phyloP scores from a whole-genome alignment of 2,797 vertebrate genomes.

The Simalia tracyae region DNA sequence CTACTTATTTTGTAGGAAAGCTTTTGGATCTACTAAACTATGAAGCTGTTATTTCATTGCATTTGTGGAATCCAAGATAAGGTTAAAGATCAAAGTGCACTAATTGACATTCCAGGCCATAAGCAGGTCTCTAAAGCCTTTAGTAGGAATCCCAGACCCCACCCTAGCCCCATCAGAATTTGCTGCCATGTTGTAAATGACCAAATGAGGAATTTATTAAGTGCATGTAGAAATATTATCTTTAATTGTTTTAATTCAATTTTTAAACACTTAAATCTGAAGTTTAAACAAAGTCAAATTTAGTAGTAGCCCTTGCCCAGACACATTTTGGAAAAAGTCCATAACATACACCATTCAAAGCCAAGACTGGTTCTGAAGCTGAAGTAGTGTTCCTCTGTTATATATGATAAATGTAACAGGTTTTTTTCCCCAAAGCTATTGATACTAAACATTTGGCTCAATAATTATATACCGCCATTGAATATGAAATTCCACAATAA shows the following conservation, averaged over 20 bases:
- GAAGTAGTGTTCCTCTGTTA: not conserved
- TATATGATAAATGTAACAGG: conserved; percentile 1
- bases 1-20: not conserved
- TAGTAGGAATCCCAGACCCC: no score
- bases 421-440: not conserved
- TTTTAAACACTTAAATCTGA: no score
- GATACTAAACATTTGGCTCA: not conserved
- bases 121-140: no score
- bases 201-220: not conserved
- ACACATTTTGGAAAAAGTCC: no score
- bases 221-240: not conserved
- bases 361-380: no score
- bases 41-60: not conserved
- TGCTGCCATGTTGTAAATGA: not conserved
- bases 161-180: no score
- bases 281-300: no score
- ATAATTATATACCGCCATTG: not conserved
- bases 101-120: no score
- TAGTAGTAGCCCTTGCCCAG: no score
- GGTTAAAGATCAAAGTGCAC: no score
- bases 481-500: not conserved
- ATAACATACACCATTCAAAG: no score
- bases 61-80: not conserved
- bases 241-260: not conserved
- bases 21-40: not conserved